These are phyloP conservation scores for Drosophila sordidula DNA, from an alignment of 2,888 invertebrate genomes.

Conservation along the genomic window DNA sequence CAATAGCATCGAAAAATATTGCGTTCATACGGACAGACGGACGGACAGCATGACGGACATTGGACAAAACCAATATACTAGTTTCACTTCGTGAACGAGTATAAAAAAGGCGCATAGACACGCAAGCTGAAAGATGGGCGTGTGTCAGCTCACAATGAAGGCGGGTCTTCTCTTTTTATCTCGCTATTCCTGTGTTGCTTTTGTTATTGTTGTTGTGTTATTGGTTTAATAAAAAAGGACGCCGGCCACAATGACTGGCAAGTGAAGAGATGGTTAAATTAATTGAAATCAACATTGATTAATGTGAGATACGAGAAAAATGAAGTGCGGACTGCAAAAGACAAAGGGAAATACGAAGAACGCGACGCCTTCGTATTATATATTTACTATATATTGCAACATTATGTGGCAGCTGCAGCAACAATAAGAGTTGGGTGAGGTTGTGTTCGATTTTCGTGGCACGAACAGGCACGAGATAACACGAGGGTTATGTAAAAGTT, in stretches of 20 bases:
- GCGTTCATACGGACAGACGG: too few species aligned
- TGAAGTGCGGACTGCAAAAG: conserved; percentile 46
- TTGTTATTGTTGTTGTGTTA: conserved; percentile 40
- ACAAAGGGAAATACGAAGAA: conserved; percentile 27
- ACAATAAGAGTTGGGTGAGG: neutral
- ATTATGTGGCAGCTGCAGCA: conserved; percentile 33
- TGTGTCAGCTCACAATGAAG: conserved; percentile 55
- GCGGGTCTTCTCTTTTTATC: conserved; percentile 1
- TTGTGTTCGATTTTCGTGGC: neutral
- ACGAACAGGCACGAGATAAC: neutral
- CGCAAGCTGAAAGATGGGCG: conserved; percentile 47
- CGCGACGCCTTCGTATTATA: conserved; percentile 34
- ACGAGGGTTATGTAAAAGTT: too few species aligned
- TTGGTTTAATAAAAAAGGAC: conserved; percentile 61
- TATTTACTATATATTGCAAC: conserved; percentile 45
- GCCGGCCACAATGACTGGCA: conserved; percentile 64
- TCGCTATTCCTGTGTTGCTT: neutral
- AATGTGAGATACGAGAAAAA: conserved; percentile 76
- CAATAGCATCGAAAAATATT: too few species aligned
- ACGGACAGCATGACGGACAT: too few species aligned
- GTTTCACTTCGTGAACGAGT: too few species aligned
- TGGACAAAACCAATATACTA: too few species aligned
- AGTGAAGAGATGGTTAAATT: conserved; percentile 81
- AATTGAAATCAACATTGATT: conserved; percentile 82
- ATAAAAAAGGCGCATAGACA: conserved; percentile 53